Conservation (phyloP, 2,888 invertebrate genomes). For the Onthophagus sagittarius region DNA sequence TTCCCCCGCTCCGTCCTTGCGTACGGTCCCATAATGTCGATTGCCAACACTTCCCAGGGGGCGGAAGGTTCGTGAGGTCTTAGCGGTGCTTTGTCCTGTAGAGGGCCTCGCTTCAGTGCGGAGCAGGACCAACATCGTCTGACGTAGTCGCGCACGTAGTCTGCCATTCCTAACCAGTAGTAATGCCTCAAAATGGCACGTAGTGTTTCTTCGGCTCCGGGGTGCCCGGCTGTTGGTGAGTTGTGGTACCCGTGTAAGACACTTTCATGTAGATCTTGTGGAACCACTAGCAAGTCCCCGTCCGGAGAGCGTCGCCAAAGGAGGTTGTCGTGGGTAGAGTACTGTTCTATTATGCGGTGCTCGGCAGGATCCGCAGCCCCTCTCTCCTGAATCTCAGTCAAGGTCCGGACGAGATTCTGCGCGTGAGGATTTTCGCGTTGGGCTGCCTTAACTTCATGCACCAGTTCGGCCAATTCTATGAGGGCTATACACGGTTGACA, state of each 20-base stretch:
- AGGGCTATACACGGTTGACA: neutral
- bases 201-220: conserved; percentile 22
- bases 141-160: conserved; percentile 27
- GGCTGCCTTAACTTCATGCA: neutral
- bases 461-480: neutral
- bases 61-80: conserved; percentile 14
- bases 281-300: neutral
- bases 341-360: neutral
- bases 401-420: neutral
- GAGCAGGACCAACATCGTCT: conserved; percentile 7
- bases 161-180: conserved; percentile 6
- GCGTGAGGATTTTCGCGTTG: neutral
- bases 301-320: neutral
- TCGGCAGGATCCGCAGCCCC: neutral
- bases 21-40: conserved; percentile 25
- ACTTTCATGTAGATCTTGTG: neutral
- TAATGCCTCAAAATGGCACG: conserved; percentile 7
- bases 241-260: neutral
- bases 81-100: conserved; percentile 15
- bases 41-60: conserved; percentile 17
- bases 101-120: conserved; percentile 3
- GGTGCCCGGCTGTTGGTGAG: conserved; percentile 18
- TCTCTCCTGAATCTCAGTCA: neutral
- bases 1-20: conserved; percentile 17
- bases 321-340: neutral